Evolutionary conservation across 2,797 vertebrate genomes (phyloP).

Genomic region (Delichon dasypus): DNA sequence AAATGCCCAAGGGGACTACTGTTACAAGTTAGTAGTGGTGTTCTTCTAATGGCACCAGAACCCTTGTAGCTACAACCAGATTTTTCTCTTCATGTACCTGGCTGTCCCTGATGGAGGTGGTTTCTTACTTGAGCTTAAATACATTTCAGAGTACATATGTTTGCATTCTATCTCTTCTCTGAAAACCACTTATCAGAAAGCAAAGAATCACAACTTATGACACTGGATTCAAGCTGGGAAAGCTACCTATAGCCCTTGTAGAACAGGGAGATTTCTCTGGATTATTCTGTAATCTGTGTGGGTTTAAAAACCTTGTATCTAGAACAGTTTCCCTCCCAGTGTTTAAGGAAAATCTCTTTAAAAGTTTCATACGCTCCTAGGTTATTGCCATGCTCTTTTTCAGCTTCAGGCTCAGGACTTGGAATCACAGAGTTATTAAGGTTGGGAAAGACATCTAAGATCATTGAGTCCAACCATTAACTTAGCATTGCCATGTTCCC

Average conservation of each 20-base stretch:
- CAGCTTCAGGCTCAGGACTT: neutral
- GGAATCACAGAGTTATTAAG: neutral
- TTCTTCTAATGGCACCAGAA: neutral
- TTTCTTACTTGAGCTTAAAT: neutral
- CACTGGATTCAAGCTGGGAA: neutral
- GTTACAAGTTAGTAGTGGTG: neutral
- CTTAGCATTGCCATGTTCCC: neutral
- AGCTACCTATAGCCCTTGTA: neutral
- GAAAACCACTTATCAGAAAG: neutral
- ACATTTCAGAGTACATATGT: neutral
- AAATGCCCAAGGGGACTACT: neutral
- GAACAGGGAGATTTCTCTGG: neutral
- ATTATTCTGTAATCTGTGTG: neutral
- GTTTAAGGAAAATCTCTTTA: neutral
- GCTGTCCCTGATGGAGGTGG: neutral
- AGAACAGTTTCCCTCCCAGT: neutral
- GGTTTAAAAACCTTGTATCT: neutral
- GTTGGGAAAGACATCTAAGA: neutral
- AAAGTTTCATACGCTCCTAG: neutral
- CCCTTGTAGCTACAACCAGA: neutral
- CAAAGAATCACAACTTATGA: neutral
- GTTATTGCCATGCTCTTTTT: neutral
- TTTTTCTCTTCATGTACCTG: neutral
- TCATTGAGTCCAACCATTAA: accelerated
- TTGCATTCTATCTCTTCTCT: neutral